Percentiles rank a stretch among this genome's conserved stretches.
Conservation (phyloP, 2,797 vertebrate species). For the Erithacus rubecula region DNA sequence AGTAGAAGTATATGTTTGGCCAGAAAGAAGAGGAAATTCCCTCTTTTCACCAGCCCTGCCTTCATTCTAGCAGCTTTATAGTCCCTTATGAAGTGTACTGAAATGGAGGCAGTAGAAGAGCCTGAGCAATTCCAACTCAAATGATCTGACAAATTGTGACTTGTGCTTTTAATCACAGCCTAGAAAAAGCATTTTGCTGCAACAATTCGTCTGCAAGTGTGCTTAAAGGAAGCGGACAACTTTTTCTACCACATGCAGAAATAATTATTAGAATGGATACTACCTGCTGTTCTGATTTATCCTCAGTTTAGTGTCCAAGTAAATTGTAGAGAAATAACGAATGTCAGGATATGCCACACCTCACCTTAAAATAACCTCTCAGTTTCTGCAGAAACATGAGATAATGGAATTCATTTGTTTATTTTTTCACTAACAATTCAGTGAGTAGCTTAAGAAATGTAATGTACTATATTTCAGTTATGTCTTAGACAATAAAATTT, state of each 20-base stretch:
- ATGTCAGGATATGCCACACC: background rate
- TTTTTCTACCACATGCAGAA: constrained; percentile 15
- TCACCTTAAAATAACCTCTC: background rate
- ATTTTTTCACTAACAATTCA: background rate
- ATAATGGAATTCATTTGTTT: background rate
- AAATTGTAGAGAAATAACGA: background rate
- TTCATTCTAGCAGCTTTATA: background rate
- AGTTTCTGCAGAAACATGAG: background rate
- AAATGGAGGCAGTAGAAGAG: background rate
- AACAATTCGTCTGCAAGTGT: background rate
- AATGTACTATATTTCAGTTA: background rate
- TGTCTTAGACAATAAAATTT: background rate
- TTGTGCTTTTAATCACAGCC: constrained; percentile 50
- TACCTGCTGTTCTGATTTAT: background rate
- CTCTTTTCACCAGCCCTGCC: background rate
- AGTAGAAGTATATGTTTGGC: background rate
- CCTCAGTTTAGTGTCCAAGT: background rate
- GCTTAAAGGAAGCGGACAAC: background rate
- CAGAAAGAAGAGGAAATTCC: constrained; percentile 28
- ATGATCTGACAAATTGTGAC: constrained; percentile 10
- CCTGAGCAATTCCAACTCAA: background rate
- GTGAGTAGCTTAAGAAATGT: background rate
- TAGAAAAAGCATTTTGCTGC: constrained; percentile 39
- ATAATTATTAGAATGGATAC: background rate
- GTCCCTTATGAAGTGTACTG: background rate